Base-by-base conservation (phyloP, 2,113 vertebrate species). In the Kryptolebias marmoratus region DNA sequence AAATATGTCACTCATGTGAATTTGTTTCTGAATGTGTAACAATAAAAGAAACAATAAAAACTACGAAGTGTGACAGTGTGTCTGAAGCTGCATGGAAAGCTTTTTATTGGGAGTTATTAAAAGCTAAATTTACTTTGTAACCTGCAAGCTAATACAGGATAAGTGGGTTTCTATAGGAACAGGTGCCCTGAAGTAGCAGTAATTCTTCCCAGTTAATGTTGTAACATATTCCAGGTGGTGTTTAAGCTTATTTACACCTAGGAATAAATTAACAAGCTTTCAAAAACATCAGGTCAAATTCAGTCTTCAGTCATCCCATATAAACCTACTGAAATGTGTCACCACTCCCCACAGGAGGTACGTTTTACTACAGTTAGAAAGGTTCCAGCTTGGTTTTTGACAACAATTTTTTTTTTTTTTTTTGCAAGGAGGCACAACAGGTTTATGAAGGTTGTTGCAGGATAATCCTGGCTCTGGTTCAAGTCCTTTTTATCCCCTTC, bases 171-270 rank as follows among this genome's bases (percentile, higher is more conserved):
- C 27, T 44, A 16, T 8, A 56, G 68, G 47, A 78, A 62, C 77
- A 82, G 80, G 63, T 77, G 77, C 62, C 55, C 4, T 31, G 5
- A 6, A 54, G 71, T 68, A 45, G 63, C 59, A 30, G 32, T 31
- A 42, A 59, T 49, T 27, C 31, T 53, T 65, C 68, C 48, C 42
- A 53, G 71, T 57, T 49, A 30, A 78, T 60, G 49, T 42, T 5
- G 58, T 28, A 12, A 22, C 5, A 16, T 77, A 27, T 62, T 67
- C 55, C 56, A 42, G 45, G 57, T 31, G 30, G 64, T 49, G 64
- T 3, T 80, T 79, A 65, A 71, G 55, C 27, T n/a, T 32, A 36
- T 52, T 52, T 44, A 62, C 58, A 61, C 36, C 32, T 4, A 48
- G 55, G 42, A 80, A 64, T 68, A 45, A 39, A 73, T 73, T 49